phyloP scores from a whole-genome alignment of 2,888 invertebrate species.

The Nemapogon koenigi region DNA sequence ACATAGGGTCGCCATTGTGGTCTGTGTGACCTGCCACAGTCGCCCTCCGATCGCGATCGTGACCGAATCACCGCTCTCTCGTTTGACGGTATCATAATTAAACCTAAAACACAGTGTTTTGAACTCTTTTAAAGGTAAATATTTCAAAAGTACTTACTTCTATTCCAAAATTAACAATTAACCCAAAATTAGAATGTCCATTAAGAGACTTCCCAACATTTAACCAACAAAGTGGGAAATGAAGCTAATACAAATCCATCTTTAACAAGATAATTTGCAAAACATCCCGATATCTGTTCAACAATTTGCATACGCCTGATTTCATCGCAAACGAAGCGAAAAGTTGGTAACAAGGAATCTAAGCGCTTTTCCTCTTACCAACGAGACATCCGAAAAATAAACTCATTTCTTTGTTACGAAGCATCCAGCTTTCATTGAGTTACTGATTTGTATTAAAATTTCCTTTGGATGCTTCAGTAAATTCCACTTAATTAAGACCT shows the following conservation, averaged over 20 bases:
- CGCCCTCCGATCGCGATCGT: constrained; percentile 39
- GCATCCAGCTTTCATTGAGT: constrained; percentile 28
- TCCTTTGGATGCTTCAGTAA: constrained; percentile 21
- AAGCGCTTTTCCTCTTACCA: constrained; percentile 20
- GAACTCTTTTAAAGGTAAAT: too few species aligned
- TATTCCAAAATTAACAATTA: too few species aligned
- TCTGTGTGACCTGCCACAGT: constrained; percentile 48
- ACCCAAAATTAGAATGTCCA: too few species aligned
- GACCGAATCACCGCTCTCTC: constrained; percentile 1
- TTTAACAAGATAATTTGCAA: constrained; percentile 25
- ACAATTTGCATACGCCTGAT: constrained; percentile 23
- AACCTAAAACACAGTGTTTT: too few species aligned
- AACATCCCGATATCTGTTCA: constrained; percentile 23
- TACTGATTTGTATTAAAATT: constrained; percentile 31
- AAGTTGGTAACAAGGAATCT: constrained; percentile 22
- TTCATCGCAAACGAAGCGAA: constrained; percentile 30
- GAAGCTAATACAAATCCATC: constrained; percentile 13
- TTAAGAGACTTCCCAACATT: too few species aligned
- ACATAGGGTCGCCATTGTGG: constrained; percentile 52
- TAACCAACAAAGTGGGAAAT: too few species aligned
- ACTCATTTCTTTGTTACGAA: constrained; percentile 30
- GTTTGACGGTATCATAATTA: too few species aligned
- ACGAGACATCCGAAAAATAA: constrained; percentile 30
- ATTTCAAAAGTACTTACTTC: too few species aligned
- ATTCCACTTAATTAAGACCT: constrained; percentile 20